Percentiles rank a stretch among this genome's conserved stretches.
Conservation (phyloP, 2,113 vertebrate genomes). For the Spheniscus mendiculus region DNA sequence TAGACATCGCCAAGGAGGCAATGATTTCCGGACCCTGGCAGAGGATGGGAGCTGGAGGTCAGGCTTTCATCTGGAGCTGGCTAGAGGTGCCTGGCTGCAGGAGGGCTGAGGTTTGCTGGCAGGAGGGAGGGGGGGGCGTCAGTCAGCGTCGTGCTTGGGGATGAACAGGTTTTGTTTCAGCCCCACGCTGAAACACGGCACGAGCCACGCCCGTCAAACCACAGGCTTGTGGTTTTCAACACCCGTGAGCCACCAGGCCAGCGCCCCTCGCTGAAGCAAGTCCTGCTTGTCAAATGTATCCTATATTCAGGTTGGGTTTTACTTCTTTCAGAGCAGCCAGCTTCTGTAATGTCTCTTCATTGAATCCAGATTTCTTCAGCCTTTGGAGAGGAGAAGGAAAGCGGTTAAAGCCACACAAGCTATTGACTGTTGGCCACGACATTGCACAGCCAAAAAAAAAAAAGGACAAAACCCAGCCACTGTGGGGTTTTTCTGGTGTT, state of each 20-base stretch:
- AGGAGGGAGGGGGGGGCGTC: rapidly evolving
- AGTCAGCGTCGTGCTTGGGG: rapidly evolving
- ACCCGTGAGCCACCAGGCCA: background rate
- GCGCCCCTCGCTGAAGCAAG: rapidly evolving
- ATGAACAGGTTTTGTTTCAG: background rate
- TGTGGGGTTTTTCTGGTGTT: background rate
- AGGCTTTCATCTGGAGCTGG: background rate
- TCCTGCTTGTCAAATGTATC: background rate
- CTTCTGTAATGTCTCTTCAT: background rate
- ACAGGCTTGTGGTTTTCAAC: no score
- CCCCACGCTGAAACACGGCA: rapidly evolving
- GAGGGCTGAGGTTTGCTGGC: background rate
- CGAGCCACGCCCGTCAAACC: background rate
- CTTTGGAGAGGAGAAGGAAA: background rate
- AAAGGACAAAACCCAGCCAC: background rate
- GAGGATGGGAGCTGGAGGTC: background rate
- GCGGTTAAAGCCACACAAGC: background rate
- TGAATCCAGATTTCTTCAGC: background rate
- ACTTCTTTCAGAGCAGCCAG: background rate
- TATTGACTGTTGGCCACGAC: background rate
- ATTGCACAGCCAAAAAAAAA: background rate
- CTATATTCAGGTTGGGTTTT: background rate
- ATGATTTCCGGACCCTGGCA: background rate
- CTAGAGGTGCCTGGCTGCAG: background rate
- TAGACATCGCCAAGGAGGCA: background rate